Evolutionary conservation across 2,888 invertebrate genomes (phyloP).

Genomic region (Megaustenia siamemsis): DNA sequence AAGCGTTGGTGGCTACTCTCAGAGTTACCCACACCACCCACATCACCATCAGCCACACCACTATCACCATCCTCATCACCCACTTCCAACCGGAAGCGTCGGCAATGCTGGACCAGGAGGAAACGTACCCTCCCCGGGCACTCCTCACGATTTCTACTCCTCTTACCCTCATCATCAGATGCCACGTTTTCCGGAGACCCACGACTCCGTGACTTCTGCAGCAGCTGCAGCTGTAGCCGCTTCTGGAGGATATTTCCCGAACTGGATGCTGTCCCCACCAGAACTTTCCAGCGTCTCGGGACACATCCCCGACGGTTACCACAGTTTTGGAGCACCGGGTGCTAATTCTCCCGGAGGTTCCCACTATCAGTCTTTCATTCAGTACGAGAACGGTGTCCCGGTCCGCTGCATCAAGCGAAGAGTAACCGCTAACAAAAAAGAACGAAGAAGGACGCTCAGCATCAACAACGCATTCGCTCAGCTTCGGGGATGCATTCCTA

Average conservation of each 20-base stretch:
- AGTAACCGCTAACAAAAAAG: slow-evolving; percentile 94
- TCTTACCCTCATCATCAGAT: slow-evolving; percentile 62
- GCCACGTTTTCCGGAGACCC: slow-evolving; percentile 68
- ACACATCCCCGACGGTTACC: slow-evolving; percentile 65
- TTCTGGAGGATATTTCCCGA: slow-evolving; percentile 69
- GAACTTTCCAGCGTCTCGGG: slow-evolving; percentile 64
- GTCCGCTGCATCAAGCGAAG: slow-evolving; percentile 71
- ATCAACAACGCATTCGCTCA: slow-evolving; percentile 97
- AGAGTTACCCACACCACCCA: slow-evolving; percentile 71
- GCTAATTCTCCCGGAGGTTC: slow-evolving; percentile 56
- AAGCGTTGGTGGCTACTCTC: slow-evolving; percentile 71
- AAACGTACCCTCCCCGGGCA: slow-evolving; percentile 40
- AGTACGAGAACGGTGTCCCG: slow-evolving; percentile 65
- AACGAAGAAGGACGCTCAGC: slow-evolving; percentile 92
- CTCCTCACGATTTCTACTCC: slow-evolving; percentile 56
- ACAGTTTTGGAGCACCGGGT: slow-evolving; percentile 56
- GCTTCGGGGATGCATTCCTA: slow-evolving; percentile 95
- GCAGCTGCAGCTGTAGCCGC: slow-evolving; percentile 53
- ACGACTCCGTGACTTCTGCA: slow-evolving; percentile 55
- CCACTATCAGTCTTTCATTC: slow-evolving; percentile 59
- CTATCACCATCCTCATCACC: slow-evolving; percentile 60
- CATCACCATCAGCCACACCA: slow-evolving; percentile 70
- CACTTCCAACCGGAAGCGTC: slow-evolving; percentile 25
- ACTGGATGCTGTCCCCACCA: slow-evolving; percentile 69
- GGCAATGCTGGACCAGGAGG: not conserved